Evolutionary conservation across 2,113 vertebrate species (phyloP).

Genomic region (Lota lota): DNA sequence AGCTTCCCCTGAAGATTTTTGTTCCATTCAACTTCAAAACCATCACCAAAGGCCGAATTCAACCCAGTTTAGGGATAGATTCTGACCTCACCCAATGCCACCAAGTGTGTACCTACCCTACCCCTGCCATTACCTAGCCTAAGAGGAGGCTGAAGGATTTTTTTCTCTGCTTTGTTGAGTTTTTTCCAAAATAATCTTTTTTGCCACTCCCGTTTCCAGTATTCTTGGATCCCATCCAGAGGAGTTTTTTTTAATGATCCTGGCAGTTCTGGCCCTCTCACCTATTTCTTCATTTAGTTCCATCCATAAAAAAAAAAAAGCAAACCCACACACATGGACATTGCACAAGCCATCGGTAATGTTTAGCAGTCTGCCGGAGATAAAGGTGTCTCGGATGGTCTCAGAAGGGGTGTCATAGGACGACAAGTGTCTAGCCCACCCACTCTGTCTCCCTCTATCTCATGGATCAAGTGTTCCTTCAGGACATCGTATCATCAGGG

Average conservation of each 20-base stretch:
- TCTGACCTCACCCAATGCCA: constrained; percentile 30
- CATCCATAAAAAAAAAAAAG: constrained; percentile 52
- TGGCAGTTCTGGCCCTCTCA: constrained; percentile 52
- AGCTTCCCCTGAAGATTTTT: constrained; percentile 80
- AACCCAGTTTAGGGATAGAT: constrained; percentile 20
- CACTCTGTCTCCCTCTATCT: constrained; percentile 87
- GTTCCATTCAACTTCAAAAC: constrained; percentile 39
- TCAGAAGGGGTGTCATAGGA: constrained; percentile 82
- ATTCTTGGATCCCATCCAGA: constrained; percentile 27
- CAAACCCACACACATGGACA: constrained; percentile 59
- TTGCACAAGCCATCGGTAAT: constrained; percentile 76
- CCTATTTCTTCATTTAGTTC: constrained; percentile 61
- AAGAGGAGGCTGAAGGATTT: constrained; percentile 52
- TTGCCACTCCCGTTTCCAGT: constrained; percentile 29
- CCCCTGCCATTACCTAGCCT: neutral
- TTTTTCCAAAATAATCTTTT: constrained; percentile 20
- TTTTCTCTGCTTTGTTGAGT: constrained; percentile 50
- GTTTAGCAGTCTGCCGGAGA: constrained; percentile 74
- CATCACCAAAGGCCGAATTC: constrained; percentile 42
- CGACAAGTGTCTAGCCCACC: constrained; percentile 76
- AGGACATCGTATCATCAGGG: constrained; percentile 78
- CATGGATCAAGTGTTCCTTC: constrained; percentile 98
- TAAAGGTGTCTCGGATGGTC: constrained; percentile 63
- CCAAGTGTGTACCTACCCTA: constrained; percentile 6
- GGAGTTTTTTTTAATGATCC: constrained; percentile 38